These are phyloP conservation scores for Drosophila prostipennis DNA, from an alignment of 2,888 invertebrate genomes.

Conservation along the genomic window DNA sequence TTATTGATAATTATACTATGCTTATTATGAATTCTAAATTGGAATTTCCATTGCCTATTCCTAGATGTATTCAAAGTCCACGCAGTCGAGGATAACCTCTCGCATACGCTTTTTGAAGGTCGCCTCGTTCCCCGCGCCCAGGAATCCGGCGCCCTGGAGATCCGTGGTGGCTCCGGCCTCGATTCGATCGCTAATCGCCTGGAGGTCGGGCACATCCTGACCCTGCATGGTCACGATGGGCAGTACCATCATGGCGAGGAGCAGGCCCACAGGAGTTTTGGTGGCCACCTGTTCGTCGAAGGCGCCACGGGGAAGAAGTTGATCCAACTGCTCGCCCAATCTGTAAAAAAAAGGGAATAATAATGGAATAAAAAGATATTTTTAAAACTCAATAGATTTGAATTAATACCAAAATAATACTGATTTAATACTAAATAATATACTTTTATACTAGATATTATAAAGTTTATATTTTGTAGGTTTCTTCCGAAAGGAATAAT, in stretches of 20 bases:
- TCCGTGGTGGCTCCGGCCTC: conserved; percentile 66
- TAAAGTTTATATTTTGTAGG: too few species aligned
- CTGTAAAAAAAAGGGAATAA: conserved; percentile 40
- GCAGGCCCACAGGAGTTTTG: conserved; percentile 75
- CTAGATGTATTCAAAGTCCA: conserved; percentile 12
- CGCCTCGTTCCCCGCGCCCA: conserved; percentile 55
- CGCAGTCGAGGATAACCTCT: conserved; percentile 57
- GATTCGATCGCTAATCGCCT: conserved; percentile 73
- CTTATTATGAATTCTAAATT: too few species aligned
- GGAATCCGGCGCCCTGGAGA: conserved; percentile 59
- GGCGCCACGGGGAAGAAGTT: conserved; percentile 65
- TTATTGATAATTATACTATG: too few species aligned
- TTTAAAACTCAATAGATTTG: too few species aligned
- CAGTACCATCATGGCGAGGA: conserved; percentile 78
- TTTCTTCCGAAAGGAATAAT: too few species aligned
- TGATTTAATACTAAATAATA: too few species aligned
- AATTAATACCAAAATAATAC: too few species aligned
- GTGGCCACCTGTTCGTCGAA: conserved; percentile 71
- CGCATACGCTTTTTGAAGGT: conserved; percentile 71
- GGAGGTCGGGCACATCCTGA: conserved; percentile 78
- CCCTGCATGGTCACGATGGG: conserved; percentile 75
- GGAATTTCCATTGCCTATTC: too few species aligned
- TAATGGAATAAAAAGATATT: too few species aligned
- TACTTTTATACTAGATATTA: too few species aligned
- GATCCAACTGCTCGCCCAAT: conserved; percentile 67